These are phyloP conservation scores for Theristicus caerulescens DNA, from an alignment of 2,113 vertebrate genomes.

Conservation along the genomic window DNA sequence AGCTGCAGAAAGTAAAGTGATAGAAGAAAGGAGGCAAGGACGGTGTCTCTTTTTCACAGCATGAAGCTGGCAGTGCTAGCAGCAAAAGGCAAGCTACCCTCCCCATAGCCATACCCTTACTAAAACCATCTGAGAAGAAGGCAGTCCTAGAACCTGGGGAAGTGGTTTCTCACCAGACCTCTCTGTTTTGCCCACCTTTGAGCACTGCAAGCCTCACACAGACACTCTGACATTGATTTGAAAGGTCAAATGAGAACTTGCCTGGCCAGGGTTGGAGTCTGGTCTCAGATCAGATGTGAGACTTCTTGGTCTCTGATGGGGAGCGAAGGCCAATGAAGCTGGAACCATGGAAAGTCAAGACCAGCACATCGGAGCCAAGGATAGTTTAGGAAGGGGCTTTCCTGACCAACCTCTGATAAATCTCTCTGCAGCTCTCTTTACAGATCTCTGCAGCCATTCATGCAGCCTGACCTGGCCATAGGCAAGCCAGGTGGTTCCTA, in stretches of 20 bases:
- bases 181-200: not conserved
- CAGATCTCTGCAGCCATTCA: not conserved
- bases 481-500: not conserved
- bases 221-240: accelerated
- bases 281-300: not conserved
- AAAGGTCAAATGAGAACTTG: not conserved
- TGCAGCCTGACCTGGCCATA: not conserved
- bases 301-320: not conserved
- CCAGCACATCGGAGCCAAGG: not conserved
- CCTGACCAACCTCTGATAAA: not conserved
- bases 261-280: not conserved
- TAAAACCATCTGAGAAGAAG: not conserved
- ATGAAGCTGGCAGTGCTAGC: not conserved
- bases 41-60: not conserved
- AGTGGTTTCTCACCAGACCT: not conserved
- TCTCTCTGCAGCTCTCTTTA: not conserved
- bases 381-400: not conserved
- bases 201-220: not conserved
- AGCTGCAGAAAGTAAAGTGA: not conserved
- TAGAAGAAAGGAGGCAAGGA: not conserved
- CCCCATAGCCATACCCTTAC: not conserved
- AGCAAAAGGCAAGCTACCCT: not conserved
- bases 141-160: not conserved
- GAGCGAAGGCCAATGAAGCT: not conserved
- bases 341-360: not conserved